Base-by-base conservation (phyloP, 2,888 invertebrate species). In the Chouioia cunea region DNA sequence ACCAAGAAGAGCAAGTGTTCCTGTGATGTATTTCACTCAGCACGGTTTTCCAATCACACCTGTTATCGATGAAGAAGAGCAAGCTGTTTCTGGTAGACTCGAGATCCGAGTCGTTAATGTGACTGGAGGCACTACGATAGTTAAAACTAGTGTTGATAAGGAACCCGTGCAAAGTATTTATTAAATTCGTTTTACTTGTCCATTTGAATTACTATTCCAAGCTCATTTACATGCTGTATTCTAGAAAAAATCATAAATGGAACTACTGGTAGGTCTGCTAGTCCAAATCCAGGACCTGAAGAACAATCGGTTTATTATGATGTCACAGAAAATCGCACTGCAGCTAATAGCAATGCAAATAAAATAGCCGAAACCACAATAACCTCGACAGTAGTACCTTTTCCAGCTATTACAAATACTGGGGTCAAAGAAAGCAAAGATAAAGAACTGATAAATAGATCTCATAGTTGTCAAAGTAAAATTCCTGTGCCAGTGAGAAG, bases 261-360 rank as follows among this genome's bases (percentile, higher is more conserved):
- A 62, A 82, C 80, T 14, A 76, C 79, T 54, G 83, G 81, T 50
- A 86, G 83, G 75, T 84, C 85, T 52, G 83, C 83, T 23, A 86
- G 86, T 81, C 87, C 86, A 70, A 87, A 88, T 87, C 88, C 90
- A 36, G 91, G 90, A 77, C 88, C 89, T 74, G 93, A 93, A 66
- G 94, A 94, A 72, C 88, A 91, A 8, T 93, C 94, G 8, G 88
- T 93, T 16, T 94, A 94, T 85, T 94, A 93, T 83, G 94, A 94
- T 86, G 93, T 93, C 3, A 91, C 93, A 0, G 93, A 93, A 76
- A 83, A 82, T 63, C 68, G 72, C 1, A 16, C 27, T 44, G 12
- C 46, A 10, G 14, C 56, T 27, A 81, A 73, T 46, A 75, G 68
- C 65, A 64, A 79, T 70, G 76, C 80, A 57, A 84, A 81, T 69